phyloP scores from a whole-genome alignment of 2,888 invertebrate species.

The Patella pellucida region DNA sequence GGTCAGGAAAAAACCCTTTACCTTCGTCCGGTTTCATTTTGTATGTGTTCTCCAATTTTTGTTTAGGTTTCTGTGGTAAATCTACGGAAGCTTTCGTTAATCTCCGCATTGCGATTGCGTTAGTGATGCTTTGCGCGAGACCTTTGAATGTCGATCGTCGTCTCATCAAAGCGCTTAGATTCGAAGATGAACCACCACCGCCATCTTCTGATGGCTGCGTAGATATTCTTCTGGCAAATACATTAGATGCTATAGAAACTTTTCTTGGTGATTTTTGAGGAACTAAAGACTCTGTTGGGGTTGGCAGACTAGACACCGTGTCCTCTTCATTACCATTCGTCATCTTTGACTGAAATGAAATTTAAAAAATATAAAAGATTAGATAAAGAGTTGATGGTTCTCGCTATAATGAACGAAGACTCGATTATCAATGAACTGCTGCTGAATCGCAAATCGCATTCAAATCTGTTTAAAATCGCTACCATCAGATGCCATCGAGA shows the following conservation, averaged over 20 bases:
- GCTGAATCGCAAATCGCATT: no score
- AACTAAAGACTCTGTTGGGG: background rate
- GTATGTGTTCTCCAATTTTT: slow-evolving; percentile 57
- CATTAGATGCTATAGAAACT: background rate
- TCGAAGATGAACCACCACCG: background rate
- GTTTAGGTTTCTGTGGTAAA: slow-evolving; percentile 32
- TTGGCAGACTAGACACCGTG: background rate
- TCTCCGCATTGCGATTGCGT: slow-evolving; percentile 11
- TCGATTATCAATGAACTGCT: no score
- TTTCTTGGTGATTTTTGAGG: background rate
- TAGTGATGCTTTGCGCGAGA: slow-evolving; percentile 17
- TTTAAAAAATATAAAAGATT: no score
- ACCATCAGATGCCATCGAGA: no score
- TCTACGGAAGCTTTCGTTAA: slow-evolving; percentile 11
- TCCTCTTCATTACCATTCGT: background rate
- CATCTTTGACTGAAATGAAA: background rate
- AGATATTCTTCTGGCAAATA: background rate
- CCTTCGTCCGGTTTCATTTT: slow-evolving; percentile 52
- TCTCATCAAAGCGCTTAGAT: background rate
- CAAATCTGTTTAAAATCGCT: no score
- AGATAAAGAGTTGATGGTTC: no score
- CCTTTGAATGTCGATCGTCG: slow-evolving; percentile 18
- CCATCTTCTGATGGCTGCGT: background rate
- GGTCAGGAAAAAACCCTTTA: slow-evolving; percentile 43
- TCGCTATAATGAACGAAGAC: no score